Evolutionary conservation across 2,797 vertebrate species (phyloP).

Genomic region (Nyctibius grandis): DNA sequence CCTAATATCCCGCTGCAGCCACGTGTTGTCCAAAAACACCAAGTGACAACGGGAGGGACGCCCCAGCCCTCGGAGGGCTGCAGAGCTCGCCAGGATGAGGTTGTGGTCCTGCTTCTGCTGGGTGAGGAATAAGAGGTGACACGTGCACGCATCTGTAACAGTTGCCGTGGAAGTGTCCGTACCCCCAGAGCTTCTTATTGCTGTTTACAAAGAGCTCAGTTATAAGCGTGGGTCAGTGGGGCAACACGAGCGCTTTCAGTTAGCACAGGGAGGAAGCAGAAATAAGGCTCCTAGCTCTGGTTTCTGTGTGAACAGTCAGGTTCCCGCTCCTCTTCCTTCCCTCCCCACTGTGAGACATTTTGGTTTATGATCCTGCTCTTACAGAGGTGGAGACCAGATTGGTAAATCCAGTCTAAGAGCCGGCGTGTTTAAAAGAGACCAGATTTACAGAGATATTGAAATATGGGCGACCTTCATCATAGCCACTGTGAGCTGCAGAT

Average conservation of each 20-base stretch:
- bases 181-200: neutral
- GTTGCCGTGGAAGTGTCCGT: neutral
- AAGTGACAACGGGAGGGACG: neutral
- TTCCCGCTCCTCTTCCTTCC: neutral
- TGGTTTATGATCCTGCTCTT: neutral
- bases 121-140: neutral
- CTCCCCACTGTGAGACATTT: rapidly evolving
- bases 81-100: neutral
- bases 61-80: neutral
- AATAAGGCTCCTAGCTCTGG: neutral
- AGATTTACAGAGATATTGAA: neutral
- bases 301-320: neutral
- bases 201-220: too few species aligned
- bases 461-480: neutral
- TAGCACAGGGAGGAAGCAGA: neutral
- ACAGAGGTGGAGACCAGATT: neutral
- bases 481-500: neutral
- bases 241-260: neutral
- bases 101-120: neutral
- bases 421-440: neutral
- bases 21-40: rapidly evolving
- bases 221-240: neutral
- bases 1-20: neutral
- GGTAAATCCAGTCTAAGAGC: neutral
- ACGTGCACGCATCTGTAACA: rapidly evolving